A percentile compares a stretch with the other conserved stretches of the same genome.
Conservation (phyloP, 2,113 vertebrate genomes). For the Scomber scombrus region DNA sequence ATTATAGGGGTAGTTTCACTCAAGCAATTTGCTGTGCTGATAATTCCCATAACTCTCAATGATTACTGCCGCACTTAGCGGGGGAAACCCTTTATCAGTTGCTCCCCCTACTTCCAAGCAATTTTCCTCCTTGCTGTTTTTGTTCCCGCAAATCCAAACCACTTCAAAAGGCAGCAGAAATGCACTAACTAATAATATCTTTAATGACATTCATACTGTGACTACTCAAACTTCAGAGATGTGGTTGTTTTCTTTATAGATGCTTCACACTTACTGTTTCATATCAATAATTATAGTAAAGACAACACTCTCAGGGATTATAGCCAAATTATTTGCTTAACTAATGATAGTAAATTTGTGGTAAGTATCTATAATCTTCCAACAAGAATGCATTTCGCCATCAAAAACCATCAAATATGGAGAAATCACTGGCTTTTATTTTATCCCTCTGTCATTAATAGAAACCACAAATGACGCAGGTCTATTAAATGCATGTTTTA, state of each 20-base stretch:
- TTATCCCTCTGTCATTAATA: not conserved
- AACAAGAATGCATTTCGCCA: not conserved
- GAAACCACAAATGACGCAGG: not conserved
- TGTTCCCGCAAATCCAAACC: not conserved
- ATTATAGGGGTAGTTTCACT: conserved; percentile 19
- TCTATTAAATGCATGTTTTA: not conserved
- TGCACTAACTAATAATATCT: not conserved
- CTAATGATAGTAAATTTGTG: not conserved
- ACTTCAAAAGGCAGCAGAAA: conserved; percentile 9
- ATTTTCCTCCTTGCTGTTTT: conserved; percentile 13
- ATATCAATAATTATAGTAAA: not conserved
- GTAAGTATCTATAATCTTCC: not conserved
- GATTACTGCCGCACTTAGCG: conserved; percentile 24
- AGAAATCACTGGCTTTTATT: not conserved
- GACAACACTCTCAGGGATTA: not conserved
- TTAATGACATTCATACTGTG: conserved; percentile 3
- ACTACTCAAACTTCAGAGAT: no score
- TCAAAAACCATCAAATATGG: not conserved
- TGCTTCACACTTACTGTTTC: not conserved
- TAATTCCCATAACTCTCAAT: conserved; percentile 40
- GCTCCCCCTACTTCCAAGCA: not conserved
- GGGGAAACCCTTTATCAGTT: conserved; percentile 26
- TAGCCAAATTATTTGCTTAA: not conserved
- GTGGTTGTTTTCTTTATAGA: no score
- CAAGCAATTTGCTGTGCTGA: conserved; percentile 28